These are phyloP conservation scores for Artibeus jamaicensis DNA, from an alignment of 2,797 vertebrate species.

Conservation along the genomic window DNA sequence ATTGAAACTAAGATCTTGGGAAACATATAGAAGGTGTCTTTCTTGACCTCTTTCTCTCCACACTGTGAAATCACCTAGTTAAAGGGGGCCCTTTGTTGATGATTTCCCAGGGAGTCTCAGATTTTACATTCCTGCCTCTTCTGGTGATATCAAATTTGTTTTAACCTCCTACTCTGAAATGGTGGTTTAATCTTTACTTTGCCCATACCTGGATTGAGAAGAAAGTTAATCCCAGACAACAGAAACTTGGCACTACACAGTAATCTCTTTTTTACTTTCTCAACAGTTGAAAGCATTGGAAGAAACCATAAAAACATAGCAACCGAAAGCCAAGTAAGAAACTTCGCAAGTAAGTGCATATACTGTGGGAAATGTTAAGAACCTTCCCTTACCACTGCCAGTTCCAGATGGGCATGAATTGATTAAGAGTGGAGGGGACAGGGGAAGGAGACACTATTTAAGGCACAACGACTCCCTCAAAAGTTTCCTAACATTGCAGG, in stretches of 20 bases:
- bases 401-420: background rate
- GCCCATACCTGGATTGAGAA: background rate
- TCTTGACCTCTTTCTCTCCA: background rate
- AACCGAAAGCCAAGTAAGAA: background rate
- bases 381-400: background rate
- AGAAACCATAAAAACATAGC: background rate
- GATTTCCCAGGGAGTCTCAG: background rate
- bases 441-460: background rate
- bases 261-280: slow-evolving; percentile 32
- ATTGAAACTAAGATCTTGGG: background rate
- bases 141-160: background rate
- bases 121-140: background rate
- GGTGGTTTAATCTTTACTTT: background rate
- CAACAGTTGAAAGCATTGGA: background rate
- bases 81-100: background rate
- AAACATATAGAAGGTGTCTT: background rate
- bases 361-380: background rate
- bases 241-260: background rate
- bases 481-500: background rate
- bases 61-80: background rate
- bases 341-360: background rate
- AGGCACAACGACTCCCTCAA: background rate
- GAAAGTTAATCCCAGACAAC: background rate
- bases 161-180: background rate
- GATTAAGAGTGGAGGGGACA: background rate